Evolutionary conservation across 92 coral and sea anemone species (phyloP).

Genomic region (Porites evermanni): DNA sequence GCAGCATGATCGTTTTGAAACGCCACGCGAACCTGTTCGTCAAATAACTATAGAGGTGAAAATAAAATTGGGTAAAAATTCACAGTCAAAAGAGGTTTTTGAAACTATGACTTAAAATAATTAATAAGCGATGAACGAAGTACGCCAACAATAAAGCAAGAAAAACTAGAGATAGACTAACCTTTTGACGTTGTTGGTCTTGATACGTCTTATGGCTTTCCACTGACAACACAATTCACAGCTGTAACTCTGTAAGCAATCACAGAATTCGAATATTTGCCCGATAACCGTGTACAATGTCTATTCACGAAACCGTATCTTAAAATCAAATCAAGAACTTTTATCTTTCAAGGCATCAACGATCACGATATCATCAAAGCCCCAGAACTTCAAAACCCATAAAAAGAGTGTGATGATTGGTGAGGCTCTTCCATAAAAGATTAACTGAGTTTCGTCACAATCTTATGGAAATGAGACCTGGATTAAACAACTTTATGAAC

Average conservation of each 20-base stretch:
- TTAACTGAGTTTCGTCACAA: constrained; percentile 10
- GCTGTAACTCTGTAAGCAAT: background rate
- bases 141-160: too few species aligned
- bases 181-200: constrained; percentile 2
- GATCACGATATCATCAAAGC: background rate
- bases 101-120: background rate
- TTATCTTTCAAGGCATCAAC: background rate
- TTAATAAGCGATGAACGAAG: too few species aligned
- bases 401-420: constrained; percentile 10
- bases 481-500: constrained; percentile 22
- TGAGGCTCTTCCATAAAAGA: constrained; percentile 9
- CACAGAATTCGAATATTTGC: background rate
- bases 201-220: background rate
- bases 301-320: background rate
- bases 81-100: background rate
- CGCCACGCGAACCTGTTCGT: background rate
- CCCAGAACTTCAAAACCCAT: background rate
- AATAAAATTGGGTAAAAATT: background rate
- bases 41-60: too few species aligned
- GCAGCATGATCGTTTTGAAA: background rate
- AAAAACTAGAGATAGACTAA: background rate
- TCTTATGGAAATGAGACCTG: constrained; percentile 25
- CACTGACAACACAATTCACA: background rate
- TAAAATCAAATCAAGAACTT: background rate
- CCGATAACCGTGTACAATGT: background rate